Evolutionary conservation across 2,797 vertebrate species (phyloP), one percentile per base, ranked within the genome.

Genomic region (Pantherophis vulpinus): DNA sequence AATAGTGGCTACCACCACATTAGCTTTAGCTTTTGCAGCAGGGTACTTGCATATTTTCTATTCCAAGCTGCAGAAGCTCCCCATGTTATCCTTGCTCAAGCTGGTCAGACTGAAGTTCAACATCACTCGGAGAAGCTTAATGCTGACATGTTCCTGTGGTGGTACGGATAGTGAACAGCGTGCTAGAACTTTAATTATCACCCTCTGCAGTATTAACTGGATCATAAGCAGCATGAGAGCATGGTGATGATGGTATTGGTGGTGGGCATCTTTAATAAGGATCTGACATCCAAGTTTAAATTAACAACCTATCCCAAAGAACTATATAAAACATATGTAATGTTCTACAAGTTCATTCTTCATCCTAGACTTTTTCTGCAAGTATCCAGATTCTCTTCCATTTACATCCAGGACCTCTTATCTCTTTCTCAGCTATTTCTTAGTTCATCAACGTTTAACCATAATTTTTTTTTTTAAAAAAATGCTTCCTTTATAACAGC

Each of bases 401-500:
- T 74, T 56, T 60, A 13, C 6, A 58, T 83, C 32, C 74, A 42
- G 32, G 32, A 42, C 8, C 8, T 42, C 32, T 42, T 42, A 23
- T 23, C 18, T 42, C 18, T 42, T 42, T 42, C 18, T 42, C 37
- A 25, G 37, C 20, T 83, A 20, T 74, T 37, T 37, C 32, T 37
- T 29, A 96, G 94, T 90, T 92, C 7, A 86, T 51, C 47, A 51
- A 51, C 27, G 87, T 93, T 61, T 59, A 59, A 20, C 56, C 91
- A 79, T 86, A 58, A 10, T 92, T 47, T 47, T 51, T 47, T 47
- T 51, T 51, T 51, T 47, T 95, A 95, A 96, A 91, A 25, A 13
- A 66, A 29, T 96, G 27, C 94, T 93, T 94, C 95, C 91, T 93
- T 96, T 89, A 8, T 54, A 11, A 51, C 37, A n/a, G 63, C 54